Conservation (phyloP, 2,888 invertebrate genomes). For the Xanthorhoe spadicearia region DNA sequence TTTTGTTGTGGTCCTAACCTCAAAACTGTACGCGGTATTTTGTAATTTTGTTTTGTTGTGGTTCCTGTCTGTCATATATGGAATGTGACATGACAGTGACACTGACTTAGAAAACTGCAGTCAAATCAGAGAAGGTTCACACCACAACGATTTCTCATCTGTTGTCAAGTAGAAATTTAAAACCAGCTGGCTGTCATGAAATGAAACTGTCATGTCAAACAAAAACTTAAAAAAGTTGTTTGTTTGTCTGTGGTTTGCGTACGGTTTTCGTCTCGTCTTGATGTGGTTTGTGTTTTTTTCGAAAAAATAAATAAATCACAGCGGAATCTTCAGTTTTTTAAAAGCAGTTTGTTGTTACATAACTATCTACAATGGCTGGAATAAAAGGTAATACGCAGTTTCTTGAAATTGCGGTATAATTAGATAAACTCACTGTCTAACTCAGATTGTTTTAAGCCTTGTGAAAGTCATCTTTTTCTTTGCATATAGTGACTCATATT, state of each 20-base stretch:
- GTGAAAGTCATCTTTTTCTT: conserved; percentile 50
- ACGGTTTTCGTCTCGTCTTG: neutral
- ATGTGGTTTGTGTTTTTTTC: conserved; percentile 15
- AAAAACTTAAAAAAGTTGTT: neutral
- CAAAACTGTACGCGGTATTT: neutral
- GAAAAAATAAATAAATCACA: neutral
- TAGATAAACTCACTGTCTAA: conserved; percentile 6
- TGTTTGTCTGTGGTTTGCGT: neutral
- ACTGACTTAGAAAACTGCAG: neutral
- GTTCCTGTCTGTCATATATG: neutral
- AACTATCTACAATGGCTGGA: conserved; percentile 70
- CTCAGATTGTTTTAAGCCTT: conserved; percentile 13
- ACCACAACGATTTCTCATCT: neutral
- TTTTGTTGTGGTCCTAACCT: neutral
- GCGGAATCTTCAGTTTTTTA: neutral
- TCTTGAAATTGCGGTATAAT: conserved; percentile 12
- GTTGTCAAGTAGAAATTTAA: neutral
- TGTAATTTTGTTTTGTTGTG: neutral
- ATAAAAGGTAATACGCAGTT: conserved; percentile 70
- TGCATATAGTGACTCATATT: conserved; percentile 65
- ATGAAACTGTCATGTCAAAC: neutral
- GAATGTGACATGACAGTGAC: neutral
- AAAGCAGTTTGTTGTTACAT: neutral
- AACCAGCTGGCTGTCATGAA: neutral
- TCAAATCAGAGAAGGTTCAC: neutral